Base-by-base conservation (phyloP, 2,888 invertebrate genomes). In the Ophioninae sp. region DNA sequence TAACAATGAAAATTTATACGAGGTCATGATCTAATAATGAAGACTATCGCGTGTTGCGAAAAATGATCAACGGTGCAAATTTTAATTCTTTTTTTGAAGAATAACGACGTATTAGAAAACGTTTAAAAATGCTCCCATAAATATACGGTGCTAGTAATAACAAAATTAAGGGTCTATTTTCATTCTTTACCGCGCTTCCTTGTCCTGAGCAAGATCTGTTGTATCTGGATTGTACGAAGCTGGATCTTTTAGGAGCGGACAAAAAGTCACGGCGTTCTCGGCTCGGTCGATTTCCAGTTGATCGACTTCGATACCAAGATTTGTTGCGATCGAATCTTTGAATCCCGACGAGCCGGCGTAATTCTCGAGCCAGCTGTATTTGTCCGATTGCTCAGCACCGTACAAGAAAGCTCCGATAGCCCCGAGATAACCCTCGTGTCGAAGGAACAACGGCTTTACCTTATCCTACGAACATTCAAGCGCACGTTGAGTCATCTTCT, bases 181-280 rank as follows among this genome's bases (percentile, higher is more conserved):
- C 64, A 65, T 72, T 39, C 62, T 68, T 87, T 94, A 95, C 91
- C 97, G 95, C 17, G 98, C 99, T 91, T 97, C 96, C 86, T 95
- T 94, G 92, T 99, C 98, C 88, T 95, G 95, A 83, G 96, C 95
- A 81, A 99, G 94, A 93, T 99, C 98, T 86, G 98, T 96, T 44
- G 98, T 98, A 93, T 99, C 99, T 0, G 99, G 98, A 92, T 95
- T 95, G 94, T 99, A 99, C 90, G 95, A 95, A 87, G 95, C 94
- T 76, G 96, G 96, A 93, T 97, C 96, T 87, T 95, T 94, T 83
- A 99, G 94, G 87, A 99, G 93, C 7, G 97, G 96, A 91, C 97
- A 97, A 86, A 94, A 94, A 7, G 94, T 93, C 75, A 96, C 94
- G 80, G 93, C 93, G 86, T 94, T 94, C 79, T 93, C 93, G 41